Percentiles rank a stretch among this genome's conserved stretches.
Conservation (phyloP, 2,888 invertebrate genomes). For the Perizoma flavofasciatum region DNA sequence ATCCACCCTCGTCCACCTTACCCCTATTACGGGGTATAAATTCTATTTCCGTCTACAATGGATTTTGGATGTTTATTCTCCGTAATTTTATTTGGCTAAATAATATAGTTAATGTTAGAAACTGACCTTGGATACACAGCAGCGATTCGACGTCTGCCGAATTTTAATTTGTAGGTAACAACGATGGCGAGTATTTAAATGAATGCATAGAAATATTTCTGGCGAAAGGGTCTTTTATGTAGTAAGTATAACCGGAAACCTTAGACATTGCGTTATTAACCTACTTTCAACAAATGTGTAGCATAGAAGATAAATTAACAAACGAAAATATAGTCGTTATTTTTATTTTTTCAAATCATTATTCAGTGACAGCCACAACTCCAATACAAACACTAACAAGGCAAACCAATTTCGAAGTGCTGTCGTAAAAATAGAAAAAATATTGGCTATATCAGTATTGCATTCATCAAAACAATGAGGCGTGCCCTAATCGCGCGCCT, state of each 20-base stretch:
- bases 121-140: slow-evolving; percentile 37
- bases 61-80: slow-evolving; percentile 71
- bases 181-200: neutral
- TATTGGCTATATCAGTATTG: slow-evolving; percentile 68
- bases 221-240: no score
- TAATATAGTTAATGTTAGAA: slow-evolving; percentile 40
- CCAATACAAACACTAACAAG: slow-evolving; percentile 31
- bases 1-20: slow-evolving; percentile 74
- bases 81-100: slow-evolving; percentile 56
- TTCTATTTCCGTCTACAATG: slow-evolving; percentile 76
- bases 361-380: slow-evolving; percentile 18
- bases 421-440: slow-evolving; percentile 71
- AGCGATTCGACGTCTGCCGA: slow-evolving; percentile 22
- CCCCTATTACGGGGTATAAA: slow-evolving; percentile 80
- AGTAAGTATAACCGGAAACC: no score
- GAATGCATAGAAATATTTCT: neutral
- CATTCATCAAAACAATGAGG: slow-evolving; percentile 71
- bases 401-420: slow-evolving; percentile 60
- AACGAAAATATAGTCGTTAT: no score
- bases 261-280: no score
- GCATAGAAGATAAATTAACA: neutral
- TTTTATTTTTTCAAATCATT: no score
- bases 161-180: neutral
- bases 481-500: slow-evolving; percentile 69
- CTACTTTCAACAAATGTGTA: no score